Conservation (phyloP, 2,797 vertebrate species). For the Chiroxiphia lanceolata region DNA sequence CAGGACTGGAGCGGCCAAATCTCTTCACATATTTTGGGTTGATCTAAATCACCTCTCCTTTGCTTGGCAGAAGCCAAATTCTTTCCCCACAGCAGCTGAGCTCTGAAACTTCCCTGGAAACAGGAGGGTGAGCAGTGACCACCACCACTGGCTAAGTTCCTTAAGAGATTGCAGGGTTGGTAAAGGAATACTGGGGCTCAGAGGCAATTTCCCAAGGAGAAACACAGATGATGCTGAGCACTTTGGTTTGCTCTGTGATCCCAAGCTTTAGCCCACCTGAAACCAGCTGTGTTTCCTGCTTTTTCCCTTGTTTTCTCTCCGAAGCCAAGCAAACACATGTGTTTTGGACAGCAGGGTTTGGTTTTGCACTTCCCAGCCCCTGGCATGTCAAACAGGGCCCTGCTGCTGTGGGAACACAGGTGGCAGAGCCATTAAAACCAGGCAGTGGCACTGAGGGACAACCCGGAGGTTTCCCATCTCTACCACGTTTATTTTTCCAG, state of each 20-base stretch:
- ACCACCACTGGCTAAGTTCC: neutral
- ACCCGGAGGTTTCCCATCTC: neutral
- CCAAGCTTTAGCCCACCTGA: neutral
- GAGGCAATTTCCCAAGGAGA: neutral
- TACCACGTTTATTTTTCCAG: neutral
- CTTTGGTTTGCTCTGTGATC: neutral
- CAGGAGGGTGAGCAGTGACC: neutral
- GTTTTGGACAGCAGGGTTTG: neutral
- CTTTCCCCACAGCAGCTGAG: neutral
- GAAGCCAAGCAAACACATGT: neutral
- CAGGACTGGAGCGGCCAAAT: neutral
- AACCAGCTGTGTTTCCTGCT: neutral
- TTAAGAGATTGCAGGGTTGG: neutral
- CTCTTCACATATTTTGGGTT: neutral
- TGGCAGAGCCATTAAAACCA: neutral
- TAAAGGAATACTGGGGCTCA: neutral
- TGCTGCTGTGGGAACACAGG: neutral
- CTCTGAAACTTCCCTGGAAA: neutral
- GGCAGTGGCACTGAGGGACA: neutral
- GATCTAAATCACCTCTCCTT: neutral
- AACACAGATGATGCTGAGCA: neutral
- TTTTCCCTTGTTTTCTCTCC: neutral
- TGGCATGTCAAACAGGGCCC: accelerated
- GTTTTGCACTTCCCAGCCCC: neutral
- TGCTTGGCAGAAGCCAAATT: neutral